Percentiles rank a stretch among this genome's conserved stretches.
These are phyloP conservation scores for Drosophila algonquin DNA, from an alignment of 2,888 invertebrate species.

Conservation along the genomic window DNA sequence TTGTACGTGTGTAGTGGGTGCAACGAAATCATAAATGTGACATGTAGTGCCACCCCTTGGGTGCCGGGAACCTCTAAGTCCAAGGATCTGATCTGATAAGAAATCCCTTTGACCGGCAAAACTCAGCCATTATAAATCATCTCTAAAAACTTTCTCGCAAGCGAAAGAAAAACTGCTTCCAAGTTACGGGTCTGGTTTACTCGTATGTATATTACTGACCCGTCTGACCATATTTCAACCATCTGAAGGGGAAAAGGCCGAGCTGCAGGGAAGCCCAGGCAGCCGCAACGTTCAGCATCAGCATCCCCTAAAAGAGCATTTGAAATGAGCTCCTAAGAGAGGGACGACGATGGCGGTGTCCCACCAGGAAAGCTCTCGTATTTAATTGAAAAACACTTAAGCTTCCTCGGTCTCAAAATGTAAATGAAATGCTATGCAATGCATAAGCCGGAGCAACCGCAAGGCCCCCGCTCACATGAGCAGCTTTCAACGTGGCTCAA, in stretches of 20 bases:
- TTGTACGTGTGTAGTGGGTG: constrained; percentile 36
- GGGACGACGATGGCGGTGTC: constrained; percentile 27
- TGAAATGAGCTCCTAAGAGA: constrained; percentile 53
- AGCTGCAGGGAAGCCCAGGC: constrained; percentile 2
- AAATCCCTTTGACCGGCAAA: constrained; percentile 32
- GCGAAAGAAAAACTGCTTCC: constrained; percentile 12
- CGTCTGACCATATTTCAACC: constrained; percentile 16
- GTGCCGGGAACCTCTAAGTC: constrained; percentile 9
- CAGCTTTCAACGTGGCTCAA: constrained; percentile 59
- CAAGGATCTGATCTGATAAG: not conserved
- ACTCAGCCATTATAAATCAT: constrained; percentile 32
- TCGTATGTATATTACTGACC: constrained; percentile 24
- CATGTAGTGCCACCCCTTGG: constrained; percentile 13
- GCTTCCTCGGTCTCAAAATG: constrained; percentile 37
- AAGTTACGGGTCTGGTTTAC: not conserved
- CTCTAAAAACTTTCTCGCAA: constrained; percentile 21
- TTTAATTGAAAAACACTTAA: constrained; percentile 74
- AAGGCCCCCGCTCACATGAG: constrained; percentile 36
- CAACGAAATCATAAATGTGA: constrained; percentile 71
- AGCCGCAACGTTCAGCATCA: constrained; percentile 25
- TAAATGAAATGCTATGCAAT: constrained; percentile 36
- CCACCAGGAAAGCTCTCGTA: constrained; percentile 35
- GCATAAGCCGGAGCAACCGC: constrained; percentile 57
- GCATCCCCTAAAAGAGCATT: constrained; percentile 58
- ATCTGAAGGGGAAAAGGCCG: constrained; percentile 11